These are phyloP conservation scores for Idaea dimidiata DNA, from an alignment of 2,888 invertebrate species.

Conservation along the genomic window DNA sequence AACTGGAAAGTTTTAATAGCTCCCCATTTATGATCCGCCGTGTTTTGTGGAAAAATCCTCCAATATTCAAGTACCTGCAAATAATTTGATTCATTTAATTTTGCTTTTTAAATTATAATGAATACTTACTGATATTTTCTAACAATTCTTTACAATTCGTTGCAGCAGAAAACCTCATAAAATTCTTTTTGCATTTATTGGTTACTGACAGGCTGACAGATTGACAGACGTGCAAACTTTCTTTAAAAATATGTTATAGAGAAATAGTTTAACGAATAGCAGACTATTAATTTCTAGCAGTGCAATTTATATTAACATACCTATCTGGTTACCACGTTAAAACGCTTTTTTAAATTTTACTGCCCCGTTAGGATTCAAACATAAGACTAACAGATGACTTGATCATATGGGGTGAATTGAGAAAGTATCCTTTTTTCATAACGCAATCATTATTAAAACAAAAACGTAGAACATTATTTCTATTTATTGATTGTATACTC, in stretches of 20 bases:
- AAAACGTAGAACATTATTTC: conserved; percentile 27
- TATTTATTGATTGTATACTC: conserved; percentile 32
- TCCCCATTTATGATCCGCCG: background rate
- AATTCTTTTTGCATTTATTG: too few species aligned
- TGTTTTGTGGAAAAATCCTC: background rate
- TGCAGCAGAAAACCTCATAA: too few species aligned
- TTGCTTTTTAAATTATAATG: too few species aligned
- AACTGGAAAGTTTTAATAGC: background rate
- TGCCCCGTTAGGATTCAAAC: background rate
- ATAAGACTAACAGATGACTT: background rate
- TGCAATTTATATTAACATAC: too few species aligned
- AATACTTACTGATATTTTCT: too few species aligned
- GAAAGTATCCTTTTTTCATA: background rate
- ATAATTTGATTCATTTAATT: background rate
- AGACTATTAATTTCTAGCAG: too few species aligned
- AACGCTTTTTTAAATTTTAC: background rate
- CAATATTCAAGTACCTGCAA: background rate
- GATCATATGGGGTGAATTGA: background rate
- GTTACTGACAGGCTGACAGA: too few species aligned
- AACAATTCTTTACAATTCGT: too few species aligned
- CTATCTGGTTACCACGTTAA: too few species aligned
- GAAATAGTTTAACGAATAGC: too few species aligned
- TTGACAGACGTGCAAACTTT: too few species aligned
- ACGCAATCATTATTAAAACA: conserved; percentile 2
- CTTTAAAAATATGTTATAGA: too few species aligned